phyloP scores from a whole-genome alignment of 2,888 invertebrate genomes.

The Limenitis arthemis region DNA sequence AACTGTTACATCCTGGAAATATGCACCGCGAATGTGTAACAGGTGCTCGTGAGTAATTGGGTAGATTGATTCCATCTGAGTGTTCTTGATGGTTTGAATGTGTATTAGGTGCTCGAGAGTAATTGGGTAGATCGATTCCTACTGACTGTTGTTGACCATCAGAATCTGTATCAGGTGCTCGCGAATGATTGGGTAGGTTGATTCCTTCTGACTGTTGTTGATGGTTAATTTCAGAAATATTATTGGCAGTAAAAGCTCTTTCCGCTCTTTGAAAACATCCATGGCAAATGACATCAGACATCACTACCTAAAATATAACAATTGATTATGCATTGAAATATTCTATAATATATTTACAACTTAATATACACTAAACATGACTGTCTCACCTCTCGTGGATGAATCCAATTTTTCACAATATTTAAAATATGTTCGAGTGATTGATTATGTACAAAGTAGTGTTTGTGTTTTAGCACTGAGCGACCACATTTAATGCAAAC shows the following conservation, averaged over 20 bases:
- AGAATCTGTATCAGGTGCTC: slow-evolving; percentile 3
- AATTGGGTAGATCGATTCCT: background rate
- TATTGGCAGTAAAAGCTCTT: background rate
- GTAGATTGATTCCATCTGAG: background rate
- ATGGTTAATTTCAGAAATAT: background rate
- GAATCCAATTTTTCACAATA: background rate
- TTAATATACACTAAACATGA: background rate
- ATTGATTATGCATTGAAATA: background rate
- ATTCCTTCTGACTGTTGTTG: background rate
- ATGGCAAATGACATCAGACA: background rate
- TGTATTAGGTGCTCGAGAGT: background rate
- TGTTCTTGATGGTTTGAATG: too few species aligned
- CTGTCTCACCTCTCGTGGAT: background rate
- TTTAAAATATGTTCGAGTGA: background rate
- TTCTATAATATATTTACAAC: background rate
- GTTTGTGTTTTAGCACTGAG: background rate
- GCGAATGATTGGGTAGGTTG: background rate
- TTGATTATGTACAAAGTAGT: background rate
- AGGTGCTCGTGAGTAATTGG: background rate
- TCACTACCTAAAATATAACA: background rate
- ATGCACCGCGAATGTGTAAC: slow-evolving; percentile 4
- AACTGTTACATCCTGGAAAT: slow-evolving; percentile 1
- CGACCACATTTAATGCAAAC: background rate
- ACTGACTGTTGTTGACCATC: too few species aligned
- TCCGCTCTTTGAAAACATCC: slow-evolving; percentile 1